These are phyloP conservation scores for Cantharis rustica DNA, from an alignment of 2,888 invertebrate genomes.

Conservation along the genomic window DNA sequence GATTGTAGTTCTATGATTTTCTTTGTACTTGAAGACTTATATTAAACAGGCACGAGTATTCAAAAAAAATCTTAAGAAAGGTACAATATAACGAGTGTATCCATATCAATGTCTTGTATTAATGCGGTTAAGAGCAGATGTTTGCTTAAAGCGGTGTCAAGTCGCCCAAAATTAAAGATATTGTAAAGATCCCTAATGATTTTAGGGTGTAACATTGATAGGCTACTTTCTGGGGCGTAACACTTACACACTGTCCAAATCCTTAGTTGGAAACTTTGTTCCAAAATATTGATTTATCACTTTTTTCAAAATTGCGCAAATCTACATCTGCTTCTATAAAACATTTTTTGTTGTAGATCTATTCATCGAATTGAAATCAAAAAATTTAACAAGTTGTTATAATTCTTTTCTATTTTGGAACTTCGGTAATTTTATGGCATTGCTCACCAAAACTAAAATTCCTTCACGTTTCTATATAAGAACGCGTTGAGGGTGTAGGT, in stretches of 20 bases:
- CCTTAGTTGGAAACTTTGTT: background rate
- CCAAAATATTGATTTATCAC: background rate
- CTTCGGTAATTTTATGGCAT: background rate
- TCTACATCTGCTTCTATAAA: background rate
- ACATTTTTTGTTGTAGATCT: background rate
- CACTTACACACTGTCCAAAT: background rate
- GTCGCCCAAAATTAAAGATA: slow-evolving; percentile 20
- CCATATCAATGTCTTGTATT: slow-evolving; percentile 28
- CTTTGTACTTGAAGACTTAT: background rate
- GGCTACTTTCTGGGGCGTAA: slow-evolving; percentile 18
- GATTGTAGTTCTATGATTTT: background rate
- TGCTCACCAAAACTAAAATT: background rate
- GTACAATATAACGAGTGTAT: slow-evolving; percentile 22
- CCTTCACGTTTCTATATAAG: background rate
- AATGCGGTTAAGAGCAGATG: slow-evolving; percentile 32
- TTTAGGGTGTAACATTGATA: slow-evolving; percentile 17
- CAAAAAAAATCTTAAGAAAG: slow-evolving; percentile 1
- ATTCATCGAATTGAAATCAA: background rate
- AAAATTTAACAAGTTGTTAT: background rate
- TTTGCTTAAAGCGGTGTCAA: slow-evolving; percentile 14
- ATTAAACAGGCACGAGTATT: slow-evolving; percentile 15
- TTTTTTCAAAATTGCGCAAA: background rate
- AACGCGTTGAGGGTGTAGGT: background rate
- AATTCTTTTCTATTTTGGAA: background rate
- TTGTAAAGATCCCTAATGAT: slow-evolving; percentile 20